Percentiles rank a stretch among this genome's conserved stretches.
Conservation (phyloP, 2,113 vertebrate species). For the Rhabdornis inornatus region DNA sequence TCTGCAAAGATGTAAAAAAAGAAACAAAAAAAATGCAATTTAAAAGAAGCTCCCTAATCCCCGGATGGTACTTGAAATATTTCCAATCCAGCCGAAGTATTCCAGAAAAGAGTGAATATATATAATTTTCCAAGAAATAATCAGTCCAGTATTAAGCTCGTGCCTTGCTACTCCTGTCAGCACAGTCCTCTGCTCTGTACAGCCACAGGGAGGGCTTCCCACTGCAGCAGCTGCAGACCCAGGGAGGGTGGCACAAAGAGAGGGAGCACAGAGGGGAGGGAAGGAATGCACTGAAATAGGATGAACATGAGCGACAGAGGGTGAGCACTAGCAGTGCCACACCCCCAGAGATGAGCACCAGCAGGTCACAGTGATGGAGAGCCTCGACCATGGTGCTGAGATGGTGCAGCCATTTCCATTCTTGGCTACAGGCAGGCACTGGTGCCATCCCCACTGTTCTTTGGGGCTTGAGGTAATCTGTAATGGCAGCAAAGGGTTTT, state of each 20-base stretch:
- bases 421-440: not conserved
- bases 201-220: not conserved
- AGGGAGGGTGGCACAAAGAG: not conserved
- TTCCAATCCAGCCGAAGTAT: not conserved
- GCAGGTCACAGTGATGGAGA: not conserved
- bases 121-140: not conserved
- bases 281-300: not conserved
- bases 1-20: not conserved
- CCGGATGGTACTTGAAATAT: not conserved
- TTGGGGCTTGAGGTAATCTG: not conserved
- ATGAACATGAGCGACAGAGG: not conserved
- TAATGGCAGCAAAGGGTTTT: not conserved
- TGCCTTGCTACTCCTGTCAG: not conserved
- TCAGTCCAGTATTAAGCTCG: not conserved
- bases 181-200: not conserved
- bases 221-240: not conserved
- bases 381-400: fast-evolving
- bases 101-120: not conserved
- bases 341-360: not conserved
- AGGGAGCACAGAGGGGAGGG: not conserved
- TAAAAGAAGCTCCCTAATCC: not conserved
- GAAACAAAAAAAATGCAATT: conserved; percentile 1
- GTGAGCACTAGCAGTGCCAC: not conserved
- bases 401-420: not conserved
- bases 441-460: not conserved